Evolutionary conservation across 2,797 vertebrate species (phyloP).

Genomic region (Danionella dracula): DNA sequence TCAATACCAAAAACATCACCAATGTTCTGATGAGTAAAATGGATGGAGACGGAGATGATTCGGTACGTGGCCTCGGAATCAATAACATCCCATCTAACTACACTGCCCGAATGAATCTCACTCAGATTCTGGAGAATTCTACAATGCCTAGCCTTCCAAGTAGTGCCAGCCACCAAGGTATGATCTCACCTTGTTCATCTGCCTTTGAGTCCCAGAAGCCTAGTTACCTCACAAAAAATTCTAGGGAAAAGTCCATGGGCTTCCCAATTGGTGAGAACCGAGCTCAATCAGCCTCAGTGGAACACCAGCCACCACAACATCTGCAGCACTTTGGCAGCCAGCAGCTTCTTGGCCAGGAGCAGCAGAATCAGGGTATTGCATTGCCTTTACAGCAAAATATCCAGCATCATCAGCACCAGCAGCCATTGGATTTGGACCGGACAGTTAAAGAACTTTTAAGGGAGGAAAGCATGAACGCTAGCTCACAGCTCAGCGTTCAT

Average conservation of each 20-base stretch:
- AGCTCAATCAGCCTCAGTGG: slow-evolving; percentile 75
- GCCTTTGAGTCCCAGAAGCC: slow-evolving; percentile 83
- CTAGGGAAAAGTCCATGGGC: slow-evolving; percentile 77
- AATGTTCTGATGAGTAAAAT: slow-evolving; percentile 90
- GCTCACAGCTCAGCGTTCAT: slow-evolving; percentile 79
- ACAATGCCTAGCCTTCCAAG: slow-evolving; percentile 65
- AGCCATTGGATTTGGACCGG: slow-evolving; percentile 82
- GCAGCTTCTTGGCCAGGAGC: slow-evolving; percentile 50
- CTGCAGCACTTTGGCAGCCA: slow-evolving; percentile 40
- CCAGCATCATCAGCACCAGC: slow-evolving; percentile 56
- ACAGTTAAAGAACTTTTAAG: slow-evolving; percentile 86
- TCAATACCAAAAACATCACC: slow-evolving; percentile 81
- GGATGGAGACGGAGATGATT: slow-evolving; percentile 81
- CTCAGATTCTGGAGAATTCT: slow-evolving; percentile 90
- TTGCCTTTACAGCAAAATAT: slow-evolving; percentile 49
- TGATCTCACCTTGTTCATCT: slow-evolving; percentile 77
- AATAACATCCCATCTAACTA: slow-evolving; percentile 90
- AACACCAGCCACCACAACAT: slow-evolving; percentile 54
- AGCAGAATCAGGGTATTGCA: slow-evolving; percentile 50
- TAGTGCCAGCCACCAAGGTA: slow-evolving; percentile 75
- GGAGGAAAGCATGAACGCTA: slow-evolving; percentile 74
- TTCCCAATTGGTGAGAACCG: slow-evolving; percentile 78
- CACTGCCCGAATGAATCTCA: slow-evolving; percentile 96
- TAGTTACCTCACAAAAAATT: slow-evolving; percentile 85
- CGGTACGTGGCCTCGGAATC: slow-evolving; percentile 83